Evolutionary conservation across 2,113 vertebrate genomes (phyloP), one percentile per base, ranked within the genome.

Genomic region (Apeltes quadracus): DNA sequence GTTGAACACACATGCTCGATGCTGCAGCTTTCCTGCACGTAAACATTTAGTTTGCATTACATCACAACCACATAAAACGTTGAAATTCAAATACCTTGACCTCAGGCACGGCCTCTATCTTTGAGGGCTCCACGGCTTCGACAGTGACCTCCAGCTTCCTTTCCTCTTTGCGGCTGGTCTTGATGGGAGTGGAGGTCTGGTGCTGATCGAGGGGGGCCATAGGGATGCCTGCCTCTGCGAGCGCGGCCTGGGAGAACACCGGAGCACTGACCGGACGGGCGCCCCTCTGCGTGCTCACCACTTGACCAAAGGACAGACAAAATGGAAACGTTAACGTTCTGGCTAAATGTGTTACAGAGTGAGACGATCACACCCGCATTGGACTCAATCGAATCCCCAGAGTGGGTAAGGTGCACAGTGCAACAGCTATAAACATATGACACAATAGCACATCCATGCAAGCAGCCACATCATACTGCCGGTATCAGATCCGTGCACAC

Each of bases 201-300:
- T 88, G 92, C 72, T 86, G 89, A 18, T 89, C 86, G 1, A 87
- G 14, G 7, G 72, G 79, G 16, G 92, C 88, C n/a, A 89, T 90
- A 13, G 93, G 89, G 56, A 88, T 88, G 20, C 75, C 85, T 0
- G 91, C 91, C 55, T 96, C 94, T 4, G 88, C 83, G 29, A 93
- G 69, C 16, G 95, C 95, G 48, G 93, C 93, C 75, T 96, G 95
- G 75, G 95, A 92, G 74, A 97, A 95, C 88, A 96, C 95, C 0
- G 96, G 97, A 20, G 96, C 97, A 18, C 96, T 97, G 75, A 96
- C 96, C 25, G 96, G 96, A 61, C 95, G 95, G 3, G 93, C 76
- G 54, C 95, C 95, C 79, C 90, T 92, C 78, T 96, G 94, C 39
- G 95, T 91, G 56, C 87, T 91, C 23, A 90, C 93, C 43, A 90